Conservation (phyloP, 2,797 vertebrate species). For the Pseudochirops corinnae region DNA sequence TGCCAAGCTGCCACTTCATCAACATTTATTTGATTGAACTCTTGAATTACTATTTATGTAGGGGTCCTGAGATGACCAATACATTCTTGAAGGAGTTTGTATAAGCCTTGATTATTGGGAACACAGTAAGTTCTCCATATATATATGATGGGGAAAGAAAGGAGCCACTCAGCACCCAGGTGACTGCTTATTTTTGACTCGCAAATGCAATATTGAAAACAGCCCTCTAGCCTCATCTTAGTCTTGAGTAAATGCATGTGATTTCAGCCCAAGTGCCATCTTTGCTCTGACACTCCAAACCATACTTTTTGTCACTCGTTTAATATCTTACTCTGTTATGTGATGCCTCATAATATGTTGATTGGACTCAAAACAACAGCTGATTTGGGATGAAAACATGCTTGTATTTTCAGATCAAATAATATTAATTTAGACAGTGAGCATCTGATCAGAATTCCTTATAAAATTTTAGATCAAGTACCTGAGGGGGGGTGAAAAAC, state of each 20-base stretch:
- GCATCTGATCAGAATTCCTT: conserved; percentile 60
- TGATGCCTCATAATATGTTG: neutral
- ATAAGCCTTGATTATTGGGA: no score
- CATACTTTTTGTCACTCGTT: rapidly evolving
- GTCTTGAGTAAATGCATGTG: neutral
- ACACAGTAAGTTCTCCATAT: neutral
- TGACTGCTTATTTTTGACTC: rapidly evolving
- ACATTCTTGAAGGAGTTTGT: neutral
- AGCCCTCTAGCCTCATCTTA: neutral
- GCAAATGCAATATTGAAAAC: neutral
- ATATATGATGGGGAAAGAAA: neutral
- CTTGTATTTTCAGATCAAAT: conserved; percentile 52
- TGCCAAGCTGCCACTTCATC: neutral
- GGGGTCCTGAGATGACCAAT: neutral
- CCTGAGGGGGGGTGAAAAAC: conserved; percentile 47
- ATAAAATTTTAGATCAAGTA: conserved; percentile 61
- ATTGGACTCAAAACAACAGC: conserved; percentile 49
- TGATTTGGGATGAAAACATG: conserved; percentile 48
- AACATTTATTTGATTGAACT: neutral
- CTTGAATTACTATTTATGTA: neutral
- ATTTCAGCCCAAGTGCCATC: rapidly evolving
- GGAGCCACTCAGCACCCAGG: neutral
- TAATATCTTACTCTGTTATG: neutral
- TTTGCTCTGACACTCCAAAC: rapidly evolving
- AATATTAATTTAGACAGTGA: conserved; percentile 56